phyloP scores from a whole-genome alignment of 1,140 invertebrate species.

The Micrasema minimum region DNA sequence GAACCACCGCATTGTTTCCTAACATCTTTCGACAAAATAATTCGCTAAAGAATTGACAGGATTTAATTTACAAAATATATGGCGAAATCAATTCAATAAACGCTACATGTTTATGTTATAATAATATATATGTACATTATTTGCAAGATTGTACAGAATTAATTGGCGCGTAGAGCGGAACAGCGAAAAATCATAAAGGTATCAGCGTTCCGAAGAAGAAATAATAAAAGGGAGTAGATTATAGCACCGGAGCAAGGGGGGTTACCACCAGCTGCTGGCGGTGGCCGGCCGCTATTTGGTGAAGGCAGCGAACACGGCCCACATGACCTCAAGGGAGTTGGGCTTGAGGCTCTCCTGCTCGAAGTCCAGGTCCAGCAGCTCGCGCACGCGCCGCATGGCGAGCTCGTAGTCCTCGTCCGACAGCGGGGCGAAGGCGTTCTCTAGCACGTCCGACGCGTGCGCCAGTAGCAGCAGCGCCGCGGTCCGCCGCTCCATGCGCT shows the following conservation, averaged over 20 bases:
- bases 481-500: constrained; percentile 95
- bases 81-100: constrained; percentile 3
- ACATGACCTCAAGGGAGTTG: constrained; percentile 92
- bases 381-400: constrained; percentile 95
- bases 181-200: too few relatives aligned
- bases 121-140: too few relatives aligned
- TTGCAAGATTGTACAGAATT: too few relatives aligned
- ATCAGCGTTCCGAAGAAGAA: neutral
- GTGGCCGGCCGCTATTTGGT: constrained; percentile 81
- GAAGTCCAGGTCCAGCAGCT: constrained; percentile 95
- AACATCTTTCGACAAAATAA: too few relatives aligned
- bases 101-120: neutral
- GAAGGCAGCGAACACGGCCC: constrained; percentile 98
- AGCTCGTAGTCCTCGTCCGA: constrained; percentile 99
- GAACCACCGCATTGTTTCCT: neutral
- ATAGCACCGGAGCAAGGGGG: constrained; percentile 30
- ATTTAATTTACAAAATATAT: too few relatives aligned
- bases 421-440: constrained; percentile 99
- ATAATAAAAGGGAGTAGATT: constrained; percentile 14
- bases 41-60: too few relatives aligned
- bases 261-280: constrained; percentile 49
- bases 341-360: constrained; percentile 91
- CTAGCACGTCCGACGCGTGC: constrained; percentile 97
- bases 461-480: constrained; percentile 94
- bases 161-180: too few relatives aligned